phyloP scores from a whole-genome alignment of 2,113 vertebrate genomes.

The Pseudonaja textilis region DNA sequence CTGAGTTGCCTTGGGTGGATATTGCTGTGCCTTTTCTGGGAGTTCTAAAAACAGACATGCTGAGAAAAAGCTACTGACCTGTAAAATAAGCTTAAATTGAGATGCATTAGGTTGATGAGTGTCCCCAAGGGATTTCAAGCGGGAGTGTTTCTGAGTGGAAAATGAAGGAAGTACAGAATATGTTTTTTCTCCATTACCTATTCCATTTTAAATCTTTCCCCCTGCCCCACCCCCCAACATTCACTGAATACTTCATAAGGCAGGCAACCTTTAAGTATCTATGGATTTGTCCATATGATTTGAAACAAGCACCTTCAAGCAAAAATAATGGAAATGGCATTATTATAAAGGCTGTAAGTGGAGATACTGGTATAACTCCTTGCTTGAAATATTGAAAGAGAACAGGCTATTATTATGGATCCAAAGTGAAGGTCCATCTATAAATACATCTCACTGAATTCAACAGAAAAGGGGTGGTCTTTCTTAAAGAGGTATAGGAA shows the following conservation, averaged over 20 bases:
- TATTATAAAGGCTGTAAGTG: neutral
- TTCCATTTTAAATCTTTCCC: constrained; percentile 33
- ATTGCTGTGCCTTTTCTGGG: neutral
- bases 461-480: neutral
- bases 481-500: neutral
- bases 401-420: neutral
- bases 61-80: neutral
- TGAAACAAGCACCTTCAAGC: constrained; percentile 12
- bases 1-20: neutral
- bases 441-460: neutral
- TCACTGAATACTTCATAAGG: neutral
- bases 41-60: constrained; percentile 15
- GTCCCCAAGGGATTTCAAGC: neutral
- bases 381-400: neutral
- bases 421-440: neutral
- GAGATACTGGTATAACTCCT: neutral
- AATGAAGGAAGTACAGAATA: constrained; percentile 25
- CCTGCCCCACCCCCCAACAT: neutral
- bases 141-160: constrained; percentile 39
- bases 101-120: constrained; percentile 19
- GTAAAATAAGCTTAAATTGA: constrained; percentile 27
- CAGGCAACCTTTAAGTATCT: constrained; percentile 5
- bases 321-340: neutral
- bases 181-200: neutral
- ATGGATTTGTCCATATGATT: constrained; percentile 10